A percentile compares a stretch with the other conserved stretches of the same genome.
phyloP scores from a whole-genome alignment of 2,113 vertebrate genomes.

The Motacilla alba region DNA sequence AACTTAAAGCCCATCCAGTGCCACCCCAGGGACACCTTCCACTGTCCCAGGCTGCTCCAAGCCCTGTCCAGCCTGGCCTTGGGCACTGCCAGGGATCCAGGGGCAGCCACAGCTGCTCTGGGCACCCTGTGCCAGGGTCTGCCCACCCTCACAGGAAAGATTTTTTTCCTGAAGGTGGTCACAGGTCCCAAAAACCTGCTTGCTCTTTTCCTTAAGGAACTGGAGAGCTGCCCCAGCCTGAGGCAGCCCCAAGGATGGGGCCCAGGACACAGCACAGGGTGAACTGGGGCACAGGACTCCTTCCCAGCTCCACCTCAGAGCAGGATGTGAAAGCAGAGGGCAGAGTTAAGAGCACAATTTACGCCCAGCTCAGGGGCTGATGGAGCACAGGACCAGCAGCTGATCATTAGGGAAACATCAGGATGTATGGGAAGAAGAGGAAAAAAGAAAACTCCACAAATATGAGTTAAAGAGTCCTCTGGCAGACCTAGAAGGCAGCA shows the following conservation, averaged over 20 bases:
- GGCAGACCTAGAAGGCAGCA: background rate
- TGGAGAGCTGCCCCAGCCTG: background rate
- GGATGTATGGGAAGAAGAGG: background rate
- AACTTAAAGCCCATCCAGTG: rapidly evolving
- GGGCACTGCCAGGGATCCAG: background rate
- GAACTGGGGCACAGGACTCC: background rate
- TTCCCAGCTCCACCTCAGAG: background rate
- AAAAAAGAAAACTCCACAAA: background rate
- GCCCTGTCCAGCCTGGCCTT: rapidly evolving
- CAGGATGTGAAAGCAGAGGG: background rate
- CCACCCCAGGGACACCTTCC: background rate
- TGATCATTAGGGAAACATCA: slow-evolving; percentile 10
- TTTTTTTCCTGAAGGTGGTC: background rate
- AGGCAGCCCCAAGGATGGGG: rapidly evolving
- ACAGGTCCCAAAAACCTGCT: background rate
- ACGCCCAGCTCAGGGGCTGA: background rate
- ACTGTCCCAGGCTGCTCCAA: background rate
- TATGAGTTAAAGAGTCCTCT: background rate
- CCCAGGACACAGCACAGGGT: background rate
- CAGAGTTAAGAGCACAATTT: background rate
- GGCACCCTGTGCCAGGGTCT: background rate
- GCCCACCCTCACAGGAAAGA: background rate
- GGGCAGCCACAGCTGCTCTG: background rate
- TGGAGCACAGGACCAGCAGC: background rate
- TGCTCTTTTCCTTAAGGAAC: background rate